These are phyloP conservation scores for Zonotrichia leucophrys DNA, from an alignment of 2,113 vertebrate genomes.

Conservation along the genomic window DNA sequence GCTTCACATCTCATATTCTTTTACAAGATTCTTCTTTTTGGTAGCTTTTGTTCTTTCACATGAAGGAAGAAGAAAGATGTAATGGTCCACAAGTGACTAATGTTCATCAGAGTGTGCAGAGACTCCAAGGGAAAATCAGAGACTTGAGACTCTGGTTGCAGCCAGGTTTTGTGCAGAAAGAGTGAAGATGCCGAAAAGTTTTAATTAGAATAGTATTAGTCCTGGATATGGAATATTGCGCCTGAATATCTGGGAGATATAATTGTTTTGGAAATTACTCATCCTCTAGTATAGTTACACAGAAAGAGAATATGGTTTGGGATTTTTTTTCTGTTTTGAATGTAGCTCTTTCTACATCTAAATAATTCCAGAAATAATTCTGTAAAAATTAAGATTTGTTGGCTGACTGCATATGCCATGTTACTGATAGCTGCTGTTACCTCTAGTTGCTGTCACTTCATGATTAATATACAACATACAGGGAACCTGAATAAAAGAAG, in stretches of 20 bases:
- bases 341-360: not conserved
- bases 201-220: not conserved
- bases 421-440: not conserved
- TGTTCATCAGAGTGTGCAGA: not conserved
- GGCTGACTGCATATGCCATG: not conserved
- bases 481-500: not conserved
- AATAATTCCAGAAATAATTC: not conserved
- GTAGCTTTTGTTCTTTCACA: not conserved
- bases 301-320: not conserved
- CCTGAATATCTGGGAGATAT: not conserved
- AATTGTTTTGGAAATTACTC: not conserved
- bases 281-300: not conserved
- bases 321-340: not conserved
- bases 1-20: not conserved
- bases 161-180: not conserved
- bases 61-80: not conserved
- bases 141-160: not conserved
- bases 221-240: not conserved
- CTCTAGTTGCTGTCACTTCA: not conserved
- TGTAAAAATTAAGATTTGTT: not conserved
- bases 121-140: not conserved
- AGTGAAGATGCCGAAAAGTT: not conserved
- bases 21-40: not conserved
- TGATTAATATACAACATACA: not conserved
- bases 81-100: not conserved